Evolutionary conservation across 2,113 vertebrate species (phyloP).

Genomic region (Paedocypris sp.): DNA sequence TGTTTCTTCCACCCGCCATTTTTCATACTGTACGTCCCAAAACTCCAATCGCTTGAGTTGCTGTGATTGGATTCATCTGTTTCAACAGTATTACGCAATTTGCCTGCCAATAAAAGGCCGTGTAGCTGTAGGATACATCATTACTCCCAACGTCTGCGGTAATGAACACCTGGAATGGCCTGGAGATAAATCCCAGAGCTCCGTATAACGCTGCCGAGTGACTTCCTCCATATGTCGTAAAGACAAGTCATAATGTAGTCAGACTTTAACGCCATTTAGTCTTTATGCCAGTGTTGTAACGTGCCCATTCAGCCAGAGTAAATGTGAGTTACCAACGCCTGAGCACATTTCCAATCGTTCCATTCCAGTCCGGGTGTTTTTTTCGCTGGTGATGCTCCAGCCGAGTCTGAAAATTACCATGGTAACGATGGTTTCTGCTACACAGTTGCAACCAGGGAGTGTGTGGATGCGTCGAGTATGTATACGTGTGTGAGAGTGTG

Average conservation of each 20-base stretch:
- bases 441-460: too few species aligned
- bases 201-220: neutral
- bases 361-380: neutral
- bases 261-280: constrained; percentile 5
- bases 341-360: neutral
- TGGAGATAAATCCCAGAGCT: neutral
- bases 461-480: too few species aligned
- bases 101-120: neutral
- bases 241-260: neutral
- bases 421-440: neutral
- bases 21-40: neutral
- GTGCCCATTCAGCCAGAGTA: neutral
- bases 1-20: neutral
- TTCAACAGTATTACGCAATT: neutral
- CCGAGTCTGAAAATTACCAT: neutral
- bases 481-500: too few species aligned
- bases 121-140: constrained; percentile 11
- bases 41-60: neutral
- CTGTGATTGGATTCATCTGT: constrained; percentile 1
- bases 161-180: constrained; percentile 5
- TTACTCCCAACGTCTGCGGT: neutral
- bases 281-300: neutral
- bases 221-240: neutral
- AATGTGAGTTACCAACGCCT: neutral
- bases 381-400: neutral